Conservation (phyloP, 1,140 invertebrate species). For the Trichonephila inaurata region DNA sequence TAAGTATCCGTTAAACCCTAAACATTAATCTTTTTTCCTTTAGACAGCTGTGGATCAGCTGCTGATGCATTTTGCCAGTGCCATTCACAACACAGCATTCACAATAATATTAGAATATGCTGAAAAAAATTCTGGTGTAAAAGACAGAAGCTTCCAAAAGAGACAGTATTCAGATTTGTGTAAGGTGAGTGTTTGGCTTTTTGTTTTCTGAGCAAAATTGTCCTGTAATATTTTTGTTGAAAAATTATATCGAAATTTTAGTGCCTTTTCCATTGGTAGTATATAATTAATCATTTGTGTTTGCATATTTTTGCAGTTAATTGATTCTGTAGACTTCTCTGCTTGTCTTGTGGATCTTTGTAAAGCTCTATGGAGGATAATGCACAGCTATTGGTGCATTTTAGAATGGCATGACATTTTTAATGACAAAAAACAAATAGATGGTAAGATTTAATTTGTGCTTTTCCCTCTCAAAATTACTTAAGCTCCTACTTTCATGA, state of each 20-base stretch:
- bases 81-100: slow-evolving; percentile 94
- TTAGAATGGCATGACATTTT: slow-evolving; percentile 87
- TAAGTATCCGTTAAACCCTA: background rate
- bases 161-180: slow-evolving; percentile 90
- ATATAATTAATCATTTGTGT: too few species aligned
- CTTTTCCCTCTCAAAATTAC: too few species aligned
- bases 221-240: too few species aligned
- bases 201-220: too few species aligned
- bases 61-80: slow-evolving; percentile 96
- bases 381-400: slow-evolving; percentile 90
- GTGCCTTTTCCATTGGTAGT: too few species aligned
- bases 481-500: too few species aligned
- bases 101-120: slow-evolving; percentile 88
- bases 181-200: slow-evolving; percentile 80
- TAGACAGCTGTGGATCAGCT: slow-evolving; percentile 96
- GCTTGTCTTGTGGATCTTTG: slow-evolving; percentile 90
- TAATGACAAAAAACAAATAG: slow-evolving; percentile 46
- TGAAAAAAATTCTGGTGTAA: slow-evolving; percentile 83
- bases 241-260: too few species aligned
- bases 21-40: background rate
- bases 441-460: slow-evolving; percentile 1
- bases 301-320: slow-evolving; percentile 81
- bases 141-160: slow-evolving; percentile 83
- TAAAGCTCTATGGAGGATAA: slow-evolving; percentile 90
- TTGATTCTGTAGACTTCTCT: slow-evolving; percentile 90